A percentile compares a stretch with the other conserved stretches of the same genome.
phyloP scores from a whole-genome alignment of 1,140 invertebrate species.

The Vollenhovia emeryi region DNA sequence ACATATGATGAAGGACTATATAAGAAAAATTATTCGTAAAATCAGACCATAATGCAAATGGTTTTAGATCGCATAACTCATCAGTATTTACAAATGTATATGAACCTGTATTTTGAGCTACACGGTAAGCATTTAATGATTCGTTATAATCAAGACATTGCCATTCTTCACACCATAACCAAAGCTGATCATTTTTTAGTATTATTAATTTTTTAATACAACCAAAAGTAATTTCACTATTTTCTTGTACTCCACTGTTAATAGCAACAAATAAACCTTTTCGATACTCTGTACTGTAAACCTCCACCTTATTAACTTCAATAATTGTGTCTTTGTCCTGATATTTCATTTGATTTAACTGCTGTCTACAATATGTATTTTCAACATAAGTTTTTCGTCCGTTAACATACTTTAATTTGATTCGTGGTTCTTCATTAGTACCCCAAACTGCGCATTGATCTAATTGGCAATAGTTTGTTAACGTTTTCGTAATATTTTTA shows the following conservation, averaged over 20 bases:
- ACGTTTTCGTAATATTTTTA: background rate
- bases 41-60: background rate
- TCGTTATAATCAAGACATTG: background rate
- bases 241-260: background rate
- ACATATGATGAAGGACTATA: background rate
- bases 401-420: too few species aligned
- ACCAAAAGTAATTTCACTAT: background rate
- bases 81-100: background rate
- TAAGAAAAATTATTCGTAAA: background rate
- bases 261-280: background rate
- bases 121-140: background rate
- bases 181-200: background rate
- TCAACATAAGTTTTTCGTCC: background rate
- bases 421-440: too few species aligned
- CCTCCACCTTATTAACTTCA: background rate
- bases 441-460: background rate
- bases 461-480: background rate
- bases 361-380: background rate
- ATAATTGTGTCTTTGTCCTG: background rate
- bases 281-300: background rate
- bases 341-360: background rate
- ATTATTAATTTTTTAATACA: background rate
- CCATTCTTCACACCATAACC: background rate
- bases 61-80: conserved; percentile 1
- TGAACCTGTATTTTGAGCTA: background rate